Evolutionary conservation across 1,140 invertebrate genomes (phyloP).

Genomic region (Apis florea): DNA sequence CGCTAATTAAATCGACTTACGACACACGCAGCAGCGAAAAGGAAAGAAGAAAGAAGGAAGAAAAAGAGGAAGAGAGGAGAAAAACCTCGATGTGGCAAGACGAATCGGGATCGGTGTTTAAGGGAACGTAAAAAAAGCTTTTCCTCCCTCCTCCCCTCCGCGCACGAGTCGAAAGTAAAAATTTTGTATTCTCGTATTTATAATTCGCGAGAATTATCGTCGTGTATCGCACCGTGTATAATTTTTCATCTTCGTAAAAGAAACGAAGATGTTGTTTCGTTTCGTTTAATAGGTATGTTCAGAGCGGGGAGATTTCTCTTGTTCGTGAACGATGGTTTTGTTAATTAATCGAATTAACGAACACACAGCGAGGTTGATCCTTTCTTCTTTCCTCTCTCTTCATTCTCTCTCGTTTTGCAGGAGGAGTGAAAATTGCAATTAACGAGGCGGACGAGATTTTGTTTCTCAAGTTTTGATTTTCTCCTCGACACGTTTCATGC

Average conservation of each 20-base stretch:
- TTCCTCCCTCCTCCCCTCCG: neutral
- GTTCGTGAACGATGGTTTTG: neutral
- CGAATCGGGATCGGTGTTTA: neutral
- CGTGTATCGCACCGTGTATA: neutral
- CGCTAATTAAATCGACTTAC: conserved; percentile 78
- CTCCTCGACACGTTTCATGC: neutral
- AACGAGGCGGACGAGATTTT: neutral
- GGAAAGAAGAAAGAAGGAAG: too few relatives aligned
- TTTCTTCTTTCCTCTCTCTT: neutral
- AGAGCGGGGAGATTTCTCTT: neutral
- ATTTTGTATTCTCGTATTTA: conserved; percentile 12
- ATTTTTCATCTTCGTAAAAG: conserved; percentile 13
- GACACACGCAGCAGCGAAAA: too few relatives aligned
- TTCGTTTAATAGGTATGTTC: too few relatives aligned
- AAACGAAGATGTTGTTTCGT: neutral
- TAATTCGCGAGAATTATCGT: neutral
- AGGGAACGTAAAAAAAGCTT: neutral
- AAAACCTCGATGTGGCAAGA: too few relatives aligned
- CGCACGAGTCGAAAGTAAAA: conserved; percentile 7
- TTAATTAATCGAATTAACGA: conserved; percentile 20
- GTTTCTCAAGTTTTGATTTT: too few relatives aligned
- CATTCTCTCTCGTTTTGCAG: neutral
- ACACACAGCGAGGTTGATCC: neutral
- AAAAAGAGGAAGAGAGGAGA: too few relatives aligned
- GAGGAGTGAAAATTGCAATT: conserved; percentile 14